Conservation (phyloP, 2,113 vertebrate genomes). For the Callipepla californica region DNA sequence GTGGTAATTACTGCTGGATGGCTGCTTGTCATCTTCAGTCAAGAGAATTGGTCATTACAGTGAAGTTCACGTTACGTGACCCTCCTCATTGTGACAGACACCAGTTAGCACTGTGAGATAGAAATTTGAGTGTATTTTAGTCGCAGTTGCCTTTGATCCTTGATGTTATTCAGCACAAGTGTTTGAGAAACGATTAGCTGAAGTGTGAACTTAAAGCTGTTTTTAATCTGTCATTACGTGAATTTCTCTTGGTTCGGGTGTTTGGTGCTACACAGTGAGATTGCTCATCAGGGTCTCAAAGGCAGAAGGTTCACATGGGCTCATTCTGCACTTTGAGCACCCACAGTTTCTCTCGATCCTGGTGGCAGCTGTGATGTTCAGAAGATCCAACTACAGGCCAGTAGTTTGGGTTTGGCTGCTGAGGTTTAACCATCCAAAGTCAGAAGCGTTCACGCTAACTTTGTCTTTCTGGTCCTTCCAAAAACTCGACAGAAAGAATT, state of each 20-base stretch:
- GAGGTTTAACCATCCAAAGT: fast-evolving
- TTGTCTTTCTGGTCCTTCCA: fast-evolving
- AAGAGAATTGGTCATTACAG: neutral
- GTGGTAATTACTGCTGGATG: neutral
- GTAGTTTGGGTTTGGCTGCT: fast-evolving
- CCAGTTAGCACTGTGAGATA: neutral
- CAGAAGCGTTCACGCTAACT: neutral
- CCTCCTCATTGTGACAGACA: neutral
- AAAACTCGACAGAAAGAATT: neutral
- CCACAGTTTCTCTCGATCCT: fast-evolving
- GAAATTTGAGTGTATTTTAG: neutral
- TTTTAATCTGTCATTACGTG: neutral
- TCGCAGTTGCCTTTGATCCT: neutral
- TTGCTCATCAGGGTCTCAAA: fast-evolving
- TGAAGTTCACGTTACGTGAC: neutral
- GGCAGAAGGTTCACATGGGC: neutral
- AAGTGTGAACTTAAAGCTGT: neutral
- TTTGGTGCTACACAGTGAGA: neutral
- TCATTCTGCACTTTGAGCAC: neutral
- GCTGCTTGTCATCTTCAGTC: neutral
- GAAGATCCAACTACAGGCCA: neutral
- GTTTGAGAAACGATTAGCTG: neutral
- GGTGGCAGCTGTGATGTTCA: fast-evolving
- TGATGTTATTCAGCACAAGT: neutral
- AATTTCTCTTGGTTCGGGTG: neutral